Evolutionary conservation across 2,888 invertebrate species (phyloP).

Genomic region (Aelia acuminata): DNA sequence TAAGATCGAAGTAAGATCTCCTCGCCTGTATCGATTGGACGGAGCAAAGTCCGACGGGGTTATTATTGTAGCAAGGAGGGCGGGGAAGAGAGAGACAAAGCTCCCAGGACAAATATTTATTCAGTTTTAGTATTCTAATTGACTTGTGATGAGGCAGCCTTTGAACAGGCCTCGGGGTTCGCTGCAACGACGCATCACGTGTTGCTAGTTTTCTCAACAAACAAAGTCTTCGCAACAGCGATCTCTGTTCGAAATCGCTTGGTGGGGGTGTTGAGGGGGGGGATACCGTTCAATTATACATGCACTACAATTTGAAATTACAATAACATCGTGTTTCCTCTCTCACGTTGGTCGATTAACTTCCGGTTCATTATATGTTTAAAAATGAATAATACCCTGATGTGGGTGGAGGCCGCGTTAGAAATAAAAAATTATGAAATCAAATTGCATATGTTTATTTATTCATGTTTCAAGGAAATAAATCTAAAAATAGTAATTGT

Average conservation of each 20-base stretch:
- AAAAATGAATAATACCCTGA: too few species aligned
- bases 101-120: conserved; percentile 53
- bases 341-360: neutral
- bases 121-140: conserved; percentile 62
- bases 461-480: too few species aligned
- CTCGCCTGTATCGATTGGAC: conserved; percentile 20
- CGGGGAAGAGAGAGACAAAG: conserved; percentile 31
- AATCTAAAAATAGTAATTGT: too few species aligned
- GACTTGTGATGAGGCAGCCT: conserved; percentile 63
- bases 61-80: conserved; percentile 53
- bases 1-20: neutral
- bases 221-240: neutral
- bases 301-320: neutral
- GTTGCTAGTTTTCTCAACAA: conserved; percentile 34
- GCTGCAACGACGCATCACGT: neutral
- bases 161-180: neutral
- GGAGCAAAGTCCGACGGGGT: conserved; percentile 49
- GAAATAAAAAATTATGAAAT: too few species aligned
- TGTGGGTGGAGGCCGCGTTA: too few species aligned
- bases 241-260: neutral
- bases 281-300: neutral
- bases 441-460: too few species aligned
- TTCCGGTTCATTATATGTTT: too few species aligned
- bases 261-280: neutral
- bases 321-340: neutral